Conservation (phyloP, 2,113 vertebrate genomes). For the Carettochelys insculpta region DNA sequence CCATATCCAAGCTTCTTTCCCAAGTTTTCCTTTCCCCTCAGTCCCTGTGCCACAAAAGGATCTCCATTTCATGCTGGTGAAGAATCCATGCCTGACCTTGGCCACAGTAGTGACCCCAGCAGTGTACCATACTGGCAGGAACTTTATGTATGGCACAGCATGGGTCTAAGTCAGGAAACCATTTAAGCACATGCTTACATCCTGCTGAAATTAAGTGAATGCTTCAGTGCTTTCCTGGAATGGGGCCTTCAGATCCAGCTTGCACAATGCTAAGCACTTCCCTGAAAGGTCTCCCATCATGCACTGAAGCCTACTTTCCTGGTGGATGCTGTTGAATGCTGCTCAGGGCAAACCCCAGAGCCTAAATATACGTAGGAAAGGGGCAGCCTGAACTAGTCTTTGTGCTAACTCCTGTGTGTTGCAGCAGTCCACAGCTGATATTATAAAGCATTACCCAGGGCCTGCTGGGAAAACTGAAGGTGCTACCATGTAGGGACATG, state of each 20-base stretch:
- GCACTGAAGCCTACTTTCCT: not conserved
- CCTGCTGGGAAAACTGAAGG: not conserved
- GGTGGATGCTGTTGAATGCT: not conserved
- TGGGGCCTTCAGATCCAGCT: not conserved
- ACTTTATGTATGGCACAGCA: not conserved
- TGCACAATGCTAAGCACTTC: not conserved
- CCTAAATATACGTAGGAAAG: not conserved
- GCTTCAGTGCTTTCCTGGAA: not conserved
- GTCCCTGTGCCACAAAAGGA: not conserved
- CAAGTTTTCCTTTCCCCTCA: not conserved
- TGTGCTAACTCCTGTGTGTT: not conserved
- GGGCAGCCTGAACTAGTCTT: fast-evolving
- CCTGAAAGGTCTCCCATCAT: not conserved
- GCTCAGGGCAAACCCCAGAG: fast-evolving
- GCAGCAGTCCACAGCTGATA: not conserved
- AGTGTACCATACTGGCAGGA: not conserved
- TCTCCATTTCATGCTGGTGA: not conserved
- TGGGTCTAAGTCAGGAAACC: not conserved
- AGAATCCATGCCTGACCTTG: fast-evolving
- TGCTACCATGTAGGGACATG: not conserved
- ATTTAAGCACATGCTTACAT: not conserved
- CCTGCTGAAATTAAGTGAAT: not conserved
- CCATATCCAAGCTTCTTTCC: not conserved
- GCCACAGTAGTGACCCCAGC: not conserved
- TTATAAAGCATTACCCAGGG: not conserved